phyloP scores from a whole-genome alignment of 2,888 invertebrate species.

The Folsomia candida region DNA sequence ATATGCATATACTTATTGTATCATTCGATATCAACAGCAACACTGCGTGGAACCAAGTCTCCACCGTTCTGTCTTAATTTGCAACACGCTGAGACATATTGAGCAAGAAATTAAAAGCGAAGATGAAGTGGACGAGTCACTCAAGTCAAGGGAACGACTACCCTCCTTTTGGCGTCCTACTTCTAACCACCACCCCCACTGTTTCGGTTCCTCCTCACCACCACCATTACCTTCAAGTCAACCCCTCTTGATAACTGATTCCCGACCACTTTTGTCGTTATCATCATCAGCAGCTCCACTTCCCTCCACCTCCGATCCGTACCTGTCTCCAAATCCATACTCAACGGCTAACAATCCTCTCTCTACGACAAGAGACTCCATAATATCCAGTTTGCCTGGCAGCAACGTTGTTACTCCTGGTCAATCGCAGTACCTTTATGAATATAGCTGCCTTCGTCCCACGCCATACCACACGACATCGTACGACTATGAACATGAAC shows the following conservation, averaged over 20 bases:
- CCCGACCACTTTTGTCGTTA: conserved; percentile 26
- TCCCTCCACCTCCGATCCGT: neutral
- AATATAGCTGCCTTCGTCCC: conserved; percentile 46
- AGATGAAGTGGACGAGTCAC: conserved; percentile 52
- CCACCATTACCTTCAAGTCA: conserved; percentile 24
- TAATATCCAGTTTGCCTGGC: neutral
- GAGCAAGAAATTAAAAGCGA: conserved; percentile 57
- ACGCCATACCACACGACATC: conserved; percentile 50
- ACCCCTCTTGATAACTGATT: conserved; percentile 44
- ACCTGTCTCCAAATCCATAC: neutral
- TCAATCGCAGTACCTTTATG: conserved; percentile 35
- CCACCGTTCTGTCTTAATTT: conserved; percentile 57
- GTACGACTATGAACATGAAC: conserved; percentile 49
- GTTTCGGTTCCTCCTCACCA: neutral
- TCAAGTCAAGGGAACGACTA: conserved; percentile 40
- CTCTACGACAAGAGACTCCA: neutral
- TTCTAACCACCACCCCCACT: neutral
- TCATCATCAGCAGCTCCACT: too few species aligned
- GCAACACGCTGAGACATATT: conserved; percentile 57
- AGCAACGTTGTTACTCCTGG: neutral
- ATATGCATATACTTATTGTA: conserved; percentile 9
- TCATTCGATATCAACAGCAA: conserved; percentile 47
- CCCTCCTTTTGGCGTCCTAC: conserved; percentile 47
- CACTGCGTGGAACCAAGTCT: conserved; percentile 56
- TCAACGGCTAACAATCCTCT: conserved; percentile 8